Evolutionary conservation across 1,140 invertebrate species (phyloP).

Genomic region (Grapholita molesta): DNA sequence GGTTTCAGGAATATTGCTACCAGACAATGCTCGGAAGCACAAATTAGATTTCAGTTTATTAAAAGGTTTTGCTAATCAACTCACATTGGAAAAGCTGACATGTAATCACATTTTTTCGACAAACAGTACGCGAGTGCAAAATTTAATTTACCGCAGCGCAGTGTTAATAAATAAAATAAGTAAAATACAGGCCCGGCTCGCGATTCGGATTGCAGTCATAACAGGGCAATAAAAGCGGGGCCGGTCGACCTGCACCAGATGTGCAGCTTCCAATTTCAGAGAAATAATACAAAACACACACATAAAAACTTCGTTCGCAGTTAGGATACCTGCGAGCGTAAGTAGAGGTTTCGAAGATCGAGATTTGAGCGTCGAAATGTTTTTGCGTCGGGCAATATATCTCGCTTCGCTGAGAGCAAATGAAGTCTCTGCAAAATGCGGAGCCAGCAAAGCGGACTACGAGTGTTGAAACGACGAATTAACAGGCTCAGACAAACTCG

Average conservation of each 20-base stretch:
- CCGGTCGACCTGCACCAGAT: slow-evolving; percentile 48
- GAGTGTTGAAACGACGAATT: background rate
- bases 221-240: slow-evolving; percentile 57
- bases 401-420: slow-evolving; percentile 23
- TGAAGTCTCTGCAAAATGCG: slow-evolving; percentile 24
- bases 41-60: slow-evolving; percentile 11
- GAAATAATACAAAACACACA: slow-evolving; percentile 55
- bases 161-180: slow-evolving; percentile 39
- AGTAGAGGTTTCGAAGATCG: slow-evolving; percentile 46
- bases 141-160: slow-evolving; percentile 40
- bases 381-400: slow-evolving; percentile 37
- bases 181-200: slow-evolving; percentile 30
- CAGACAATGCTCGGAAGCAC: slow-evolving; percentile 9
- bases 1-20: slow-evolving; percentile 45
- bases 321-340: slow-evolving; percentile 47
- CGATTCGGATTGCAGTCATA: slow-evolving; percentile 62
- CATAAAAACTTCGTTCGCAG: slow-evolving; percentile 38
- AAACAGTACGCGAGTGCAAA: slow-evolving; percentile 28
- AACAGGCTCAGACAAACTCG: background rate
- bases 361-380: slow-evolving; percentile 33
- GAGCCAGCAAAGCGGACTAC: background rate
- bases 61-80: slow-evolving; percentile 25
- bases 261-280: slow-evolving; percentile 60
- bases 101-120: slow-evolving; percentile 26
- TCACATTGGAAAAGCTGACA: slow-evolving; percentile 21